These are phyloP conservation scores for Pantherophis guttatus DNA, from an alignment of 2,113 vertebrate species.

Conservation along the genomic window DNA sequence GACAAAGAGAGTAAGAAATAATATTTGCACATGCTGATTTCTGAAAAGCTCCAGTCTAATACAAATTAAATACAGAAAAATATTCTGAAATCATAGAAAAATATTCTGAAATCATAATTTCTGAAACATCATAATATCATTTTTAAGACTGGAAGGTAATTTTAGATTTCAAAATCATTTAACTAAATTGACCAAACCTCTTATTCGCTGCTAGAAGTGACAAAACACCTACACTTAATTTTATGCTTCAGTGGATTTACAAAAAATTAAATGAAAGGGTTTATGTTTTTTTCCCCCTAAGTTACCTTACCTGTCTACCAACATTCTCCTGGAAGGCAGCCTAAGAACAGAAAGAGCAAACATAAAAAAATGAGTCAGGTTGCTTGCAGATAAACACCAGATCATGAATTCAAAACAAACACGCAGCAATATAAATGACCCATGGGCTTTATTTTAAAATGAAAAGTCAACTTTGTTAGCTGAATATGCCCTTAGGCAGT, in stretches of 20 bases:
- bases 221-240: slow-evolving; percentile 3
- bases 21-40: not conserved
- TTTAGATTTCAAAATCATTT: slow-evolving; percentile 14
- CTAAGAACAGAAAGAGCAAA: slow-evolving; percentile 76
- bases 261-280: slow-evolving; percentile 61
- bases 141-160: not conserved
- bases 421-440: slow-evolving; percentile 66
- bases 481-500: slow-evolving; percentile 42
- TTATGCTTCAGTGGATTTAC: slow-evolving; percentile 28
- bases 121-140: slow-evolving; percentile 2
- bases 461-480: slow-evolving; percentile 63
- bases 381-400: slow-evolving; percentile 66
- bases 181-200: slow-evolving; percentile 13
- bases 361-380: slow-evolving; percentile 66
- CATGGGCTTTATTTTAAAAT: slow-evolving; percentile 68
- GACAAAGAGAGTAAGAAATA: not conserved
- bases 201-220: slow-evolving; percentile 26
- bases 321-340: slow-evolving; percentile 99
- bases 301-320: slow-evolving; percentile 90
- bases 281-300: slow-evolving; percentile 26
- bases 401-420: slow-evolving; percentile 64
- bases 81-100: slow-evolving; percentile 2
- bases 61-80: not conserved
- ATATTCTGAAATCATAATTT: slow-evolving; percentile 11
- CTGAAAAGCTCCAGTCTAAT: not conserved